Conservation (phyloP, 2,797 vertebrate genomes). For the Zalophus californianus region DNA sequence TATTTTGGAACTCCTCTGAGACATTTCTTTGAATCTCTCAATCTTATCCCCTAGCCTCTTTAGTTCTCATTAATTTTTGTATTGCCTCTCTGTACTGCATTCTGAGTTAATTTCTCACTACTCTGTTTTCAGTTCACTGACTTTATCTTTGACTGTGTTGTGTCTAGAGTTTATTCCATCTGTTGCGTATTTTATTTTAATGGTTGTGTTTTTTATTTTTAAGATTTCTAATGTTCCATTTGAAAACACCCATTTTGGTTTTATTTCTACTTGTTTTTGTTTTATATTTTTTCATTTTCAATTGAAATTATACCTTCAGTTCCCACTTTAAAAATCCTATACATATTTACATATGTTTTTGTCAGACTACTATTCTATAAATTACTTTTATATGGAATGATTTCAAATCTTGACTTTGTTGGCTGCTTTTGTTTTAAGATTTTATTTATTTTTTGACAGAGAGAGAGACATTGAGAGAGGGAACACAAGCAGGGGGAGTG, state of each 20-base stretch:
- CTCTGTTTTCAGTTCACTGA: not conserved
- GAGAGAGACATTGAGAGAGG: no score
- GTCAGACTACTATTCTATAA: not conserved
- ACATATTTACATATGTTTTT: not conserved
- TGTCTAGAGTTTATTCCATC: not conserved
- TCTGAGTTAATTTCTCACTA: not conserved
- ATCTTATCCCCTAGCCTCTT: constrained; percentile 5
- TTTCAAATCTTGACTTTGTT: constrained; percentile 31
- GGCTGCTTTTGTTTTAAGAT: not conserved
- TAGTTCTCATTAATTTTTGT: constrained; percentile 8
- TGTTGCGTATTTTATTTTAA: not conserved
- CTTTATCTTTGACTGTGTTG: not conserved
- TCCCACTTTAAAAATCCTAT: not conserved
- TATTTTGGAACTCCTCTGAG: constrained; percentile 30
- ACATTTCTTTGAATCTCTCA: not conserved
- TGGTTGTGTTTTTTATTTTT: constrained; percentile 21
- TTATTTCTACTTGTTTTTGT: not conserved
- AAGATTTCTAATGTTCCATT: constrained; percentile 32
- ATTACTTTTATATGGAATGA: constrained; percentile 1
- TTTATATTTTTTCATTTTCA: constrained; percentile 2
- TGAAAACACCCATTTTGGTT: not conserved
- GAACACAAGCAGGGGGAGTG: no score
- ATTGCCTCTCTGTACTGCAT: not conserved
- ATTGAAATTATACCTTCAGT: not conserved
- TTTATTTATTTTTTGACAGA: no score